Percentiles rank a stretch among this genome's conserved stretches.
These are phyloP conservation scores for Hydriomena furcata DNA, from an alignment of 2,888 invertebrate species.

Conservation along the genomic window DNA sequence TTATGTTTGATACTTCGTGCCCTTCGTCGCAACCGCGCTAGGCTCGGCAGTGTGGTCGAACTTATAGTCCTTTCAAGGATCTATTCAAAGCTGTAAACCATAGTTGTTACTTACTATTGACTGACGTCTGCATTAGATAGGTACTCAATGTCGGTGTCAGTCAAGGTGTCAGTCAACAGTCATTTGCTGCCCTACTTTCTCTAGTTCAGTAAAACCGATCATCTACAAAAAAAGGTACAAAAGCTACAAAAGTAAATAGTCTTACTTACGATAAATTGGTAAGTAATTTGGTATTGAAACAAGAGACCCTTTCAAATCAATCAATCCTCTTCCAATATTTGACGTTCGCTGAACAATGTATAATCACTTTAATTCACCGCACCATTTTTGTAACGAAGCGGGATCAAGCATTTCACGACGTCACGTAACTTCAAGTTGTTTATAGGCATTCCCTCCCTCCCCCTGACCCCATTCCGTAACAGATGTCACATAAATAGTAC, in stretches of 20 bases:
- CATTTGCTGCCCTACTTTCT: no score
- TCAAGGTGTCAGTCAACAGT: no score
- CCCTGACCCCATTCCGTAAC: conserved; percentile 35
- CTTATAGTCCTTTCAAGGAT: no score
- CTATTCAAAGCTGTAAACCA: no score
- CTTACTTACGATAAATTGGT: conserved; percentile 1
- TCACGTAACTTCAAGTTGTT: conserved; percentile 37
- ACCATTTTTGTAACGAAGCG: conserved; percentile 20
- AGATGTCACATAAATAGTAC: conserved; percentile 40
- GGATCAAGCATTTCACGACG: conserved; percentile 26
- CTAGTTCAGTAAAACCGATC: no score
- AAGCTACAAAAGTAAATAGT: background rate
- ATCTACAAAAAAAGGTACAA: background rate
- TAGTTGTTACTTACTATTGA: no score
- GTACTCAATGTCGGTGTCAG: no score
- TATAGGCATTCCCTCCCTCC: conserved; percentile 32
- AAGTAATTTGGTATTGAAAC: background rate
- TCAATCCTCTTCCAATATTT: conserved; percentile 1
- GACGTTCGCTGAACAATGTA: conserved; percentile 9
- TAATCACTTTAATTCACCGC: conserved; percentile 24
- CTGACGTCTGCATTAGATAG: no score
- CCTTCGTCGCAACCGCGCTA: no score
- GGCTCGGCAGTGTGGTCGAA: no score
- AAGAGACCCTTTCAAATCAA: conserved; percentile 5
- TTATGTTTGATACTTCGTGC: no score